Conservation (phyloP, 1,140 invertebrate species). For the Hypothenemus hampei region DNA sequence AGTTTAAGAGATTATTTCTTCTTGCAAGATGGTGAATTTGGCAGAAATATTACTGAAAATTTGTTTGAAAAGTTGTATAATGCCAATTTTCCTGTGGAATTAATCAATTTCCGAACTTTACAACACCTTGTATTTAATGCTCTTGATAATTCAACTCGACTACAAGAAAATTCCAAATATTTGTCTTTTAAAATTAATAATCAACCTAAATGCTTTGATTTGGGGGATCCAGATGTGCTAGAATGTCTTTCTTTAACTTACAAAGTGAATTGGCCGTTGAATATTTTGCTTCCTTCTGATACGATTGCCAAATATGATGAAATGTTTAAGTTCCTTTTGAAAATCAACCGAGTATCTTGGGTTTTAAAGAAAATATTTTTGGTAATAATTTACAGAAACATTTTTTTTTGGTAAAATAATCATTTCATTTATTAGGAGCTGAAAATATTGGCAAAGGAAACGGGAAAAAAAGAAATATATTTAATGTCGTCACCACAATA, state of each 20-base stretch:
- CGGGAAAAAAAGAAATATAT: conserved; percentile 43
- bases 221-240: conserved; percentile 59
- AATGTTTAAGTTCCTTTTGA: conserved; percentile 69
- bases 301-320: conserved; percentile 62
- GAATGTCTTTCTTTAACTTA: conserved; percentile 64
- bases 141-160: conserved; percentile 43
- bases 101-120: conserved; percentile 62
- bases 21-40: conserved; percentile 71
- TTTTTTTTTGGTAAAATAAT: not conserved
- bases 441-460: conserved; percentile 50
- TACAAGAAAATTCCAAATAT: conserved; percentile 53
- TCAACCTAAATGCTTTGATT: conserved; percentile 54
- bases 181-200: conserved; percentile 55
- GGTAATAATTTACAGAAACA: conserved; percentile 39
- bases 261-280: conserved; percentile 67
- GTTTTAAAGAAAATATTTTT: conserved; percentile 63
- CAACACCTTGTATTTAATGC: conserved; percentile 62
- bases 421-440: conserved; percentile 39
- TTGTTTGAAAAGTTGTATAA: conserved; percentile 60
- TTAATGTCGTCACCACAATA: conserved; percentile 55
- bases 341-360: conserved; percentile 68
- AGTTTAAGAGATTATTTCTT: conserved; percentile 70
- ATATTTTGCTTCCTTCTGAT: conserved; percentile 67
- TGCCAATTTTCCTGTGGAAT: conserved; percentile 56
- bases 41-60: conserved; percentile 59